Evolutionary conservation across 2,113 vertebrate species (phyloP).

Genomic region (Petrocephalus zakoni): DNA sequence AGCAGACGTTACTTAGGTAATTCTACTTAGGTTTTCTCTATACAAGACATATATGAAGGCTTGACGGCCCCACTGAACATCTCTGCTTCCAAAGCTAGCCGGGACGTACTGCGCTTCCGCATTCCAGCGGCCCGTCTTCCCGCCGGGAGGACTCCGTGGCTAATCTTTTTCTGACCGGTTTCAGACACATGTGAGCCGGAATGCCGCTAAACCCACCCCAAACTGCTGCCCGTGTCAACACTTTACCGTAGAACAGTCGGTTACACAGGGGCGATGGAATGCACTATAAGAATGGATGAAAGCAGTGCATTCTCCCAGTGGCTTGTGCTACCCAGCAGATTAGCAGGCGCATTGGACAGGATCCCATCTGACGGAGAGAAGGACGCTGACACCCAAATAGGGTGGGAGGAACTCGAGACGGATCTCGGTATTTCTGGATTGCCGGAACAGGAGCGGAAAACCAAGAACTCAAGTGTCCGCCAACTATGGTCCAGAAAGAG

Average conservation of each 20-base stretch:
- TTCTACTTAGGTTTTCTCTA: background rate
- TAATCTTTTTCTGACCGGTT: background rate
- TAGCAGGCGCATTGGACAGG: background rate
- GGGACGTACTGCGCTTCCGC: background rate
- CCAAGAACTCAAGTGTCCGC: background rate
- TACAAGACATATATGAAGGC: background rate
- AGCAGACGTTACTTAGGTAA: background rate
- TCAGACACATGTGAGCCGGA: background rate
- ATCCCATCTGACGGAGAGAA: background rate
- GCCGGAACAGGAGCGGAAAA: background rate
- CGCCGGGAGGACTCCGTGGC: background rate
- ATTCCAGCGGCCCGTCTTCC: background rate
- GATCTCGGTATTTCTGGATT: background rate
- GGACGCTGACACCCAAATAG: background rate
- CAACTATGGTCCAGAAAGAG: background rate
- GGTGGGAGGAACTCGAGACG: background rate
- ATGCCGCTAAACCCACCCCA: background rate
- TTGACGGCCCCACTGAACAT: background rate
- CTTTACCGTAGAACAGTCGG: background rate
- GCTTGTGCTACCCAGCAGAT: background rate
- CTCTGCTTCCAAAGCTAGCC: background rate
- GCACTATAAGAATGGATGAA: background rate
- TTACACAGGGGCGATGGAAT: background rate
- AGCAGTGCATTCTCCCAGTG: background rate
- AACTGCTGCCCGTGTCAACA: background rate